These are phyloP conservation scores for Tupaia chinensis DNA, from an alignment of 2,113 vertebrate species.

Conservation along the genomic window DNA sequence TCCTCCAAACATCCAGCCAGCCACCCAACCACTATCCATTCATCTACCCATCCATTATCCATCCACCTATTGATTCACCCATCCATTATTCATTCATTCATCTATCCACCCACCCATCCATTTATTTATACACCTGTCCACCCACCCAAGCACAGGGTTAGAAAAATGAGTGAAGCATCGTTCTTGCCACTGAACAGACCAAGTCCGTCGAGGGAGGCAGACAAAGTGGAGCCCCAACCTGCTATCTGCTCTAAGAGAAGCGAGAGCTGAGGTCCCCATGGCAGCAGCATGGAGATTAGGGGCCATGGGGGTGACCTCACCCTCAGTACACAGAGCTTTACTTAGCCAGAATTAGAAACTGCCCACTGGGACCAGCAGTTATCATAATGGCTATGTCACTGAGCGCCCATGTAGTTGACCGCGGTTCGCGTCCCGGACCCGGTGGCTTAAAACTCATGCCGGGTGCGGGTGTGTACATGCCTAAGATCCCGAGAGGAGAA, in stretches of 20 bases:
- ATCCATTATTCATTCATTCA: not conserved
- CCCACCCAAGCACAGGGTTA: not conserved
- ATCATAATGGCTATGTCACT: too few species aligned
- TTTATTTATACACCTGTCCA: accelerated
- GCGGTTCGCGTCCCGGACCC: too few species aligned
- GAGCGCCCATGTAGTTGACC: too few species aligned
- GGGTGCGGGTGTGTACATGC: too few species aligned
- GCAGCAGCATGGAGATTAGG: too few species aligned
- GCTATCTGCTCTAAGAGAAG: not conserved
- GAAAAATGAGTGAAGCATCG: not conserved
- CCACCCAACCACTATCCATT: not conserved
- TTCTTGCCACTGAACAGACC: not conserved
- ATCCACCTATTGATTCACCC: not conserved
- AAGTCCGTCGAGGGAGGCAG: not conserved
- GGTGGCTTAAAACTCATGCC: too few species aligned
- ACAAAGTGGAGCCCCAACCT: accelerated
- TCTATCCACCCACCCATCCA: accelerated
- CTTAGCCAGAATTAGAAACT: not conserved
- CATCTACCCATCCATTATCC: not conserved
- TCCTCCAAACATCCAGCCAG: not conserved
- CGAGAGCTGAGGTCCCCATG: too few species aligned
- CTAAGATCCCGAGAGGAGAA: too few species aligned
- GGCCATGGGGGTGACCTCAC: accelerated
- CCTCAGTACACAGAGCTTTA: not conserved
- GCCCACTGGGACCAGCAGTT: too few species aligned